phyloP scores from a whole-genome alignment of 2,797 vertebrate species.

The Masticophis lateralis region DNA sequence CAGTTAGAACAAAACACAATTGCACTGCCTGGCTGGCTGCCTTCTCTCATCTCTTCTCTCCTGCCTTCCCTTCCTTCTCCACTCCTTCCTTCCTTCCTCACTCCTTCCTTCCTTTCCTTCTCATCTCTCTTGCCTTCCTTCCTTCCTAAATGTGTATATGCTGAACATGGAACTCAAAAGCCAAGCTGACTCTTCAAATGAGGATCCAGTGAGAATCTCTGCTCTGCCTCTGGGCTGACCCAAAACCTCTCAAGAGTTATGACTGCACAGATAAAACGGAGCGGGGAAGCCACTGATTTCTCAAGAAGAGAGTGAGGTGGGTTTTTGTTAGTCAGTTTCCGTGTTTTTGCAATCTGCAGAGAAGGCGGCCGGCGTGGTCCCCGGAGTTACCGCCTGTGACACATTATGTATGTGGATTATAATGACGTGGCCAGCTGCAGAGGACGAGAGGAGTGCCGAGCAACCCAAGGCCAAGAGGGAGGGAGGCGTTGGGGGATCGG shows the following conservation, averaged over 20 bases:
- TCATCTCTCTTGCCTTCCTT: too few species aligned
- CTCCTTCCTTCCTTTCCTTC: too few species aligned
- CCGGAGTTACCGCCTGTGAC: slow-evolving; percentile 40
- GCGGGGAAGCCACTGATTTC: neutral
- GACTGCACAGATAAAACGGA: neutral
- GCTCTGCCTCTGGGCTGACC: neutral
- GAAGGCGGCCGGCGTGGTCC: slow-evolving; percentile 9
- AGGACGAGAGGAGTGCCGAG: neutral
- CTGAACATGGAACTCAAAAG: neutral
- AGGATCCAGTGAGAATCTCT: neutral
- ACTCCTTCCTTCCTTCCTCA: too few species aligned
- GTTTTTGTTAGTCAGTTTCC: neutral
- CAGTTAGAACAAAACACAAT: neutral
- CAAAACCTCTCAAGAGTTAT: neutral
- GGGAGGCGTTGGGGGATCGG: neutral
- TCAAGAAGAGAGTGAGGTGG: neutral
- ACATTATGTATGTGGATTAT: slow-evolving; percentile 25
- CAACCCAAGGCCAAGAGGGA: neutral
- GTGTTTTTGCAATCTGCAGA: neutral
- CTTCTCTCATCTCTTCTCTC: neutral
- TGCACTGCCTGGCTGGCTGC: neutral
- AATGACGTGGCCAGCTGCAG: neutral
- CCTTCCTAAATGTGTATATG: neutral
- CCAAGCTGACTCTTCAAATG: neutral
- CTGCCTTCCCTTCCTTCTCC: too few species aligned